Evolutionary conservation across 2,797 vertebrate species (phyloP), one percentile per base, ranked within the genome.

Genomic region (Chiroxiphia lanceolata): DNA sequence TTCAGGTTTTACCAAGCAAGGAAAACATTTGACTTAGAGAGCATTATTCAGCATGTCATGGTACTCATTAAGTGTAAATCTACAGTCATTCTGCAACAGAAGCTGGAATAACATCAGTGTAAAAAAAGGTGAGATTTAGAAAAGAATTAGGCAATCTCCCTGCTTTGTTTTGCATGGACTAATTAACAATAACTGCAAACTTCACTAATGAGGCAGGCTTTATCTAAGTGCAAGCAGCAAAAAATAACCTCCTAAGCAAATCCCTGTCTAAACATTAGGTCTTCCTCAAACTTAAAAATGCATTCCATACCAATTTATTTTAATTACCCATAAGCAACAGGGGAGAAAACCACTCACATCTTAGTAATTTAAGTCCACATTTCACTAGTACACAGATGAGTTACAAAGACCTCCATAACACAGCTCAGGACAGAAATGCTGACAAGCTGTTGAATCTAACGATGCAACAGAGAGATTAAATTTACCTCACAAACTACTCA

Each of bases 221-320:
- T 71, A 78, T 76, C 74, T 22, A 94, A 93, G 65, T 2, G 13
- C 36, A 88, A 94, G 45, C 51, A 64, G 64, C 86, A 83, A 90
- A 84, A 81, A 68, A 1, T 34, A 94, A 80, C 31, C n/a, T 95
- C 75, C 88, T 65, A 79, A 92, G 71, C 47, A 86, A 95, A 77
- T 89, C 91, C 74, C 93, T 50, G 10, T 67, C 77, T 84, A 69
- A 89, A 94, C 65, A 89, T 93, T 84, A 91, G 68, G 34, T 76
- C 81, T 89, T 92, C 83, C 86, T 94, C 83, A 77, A 91, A 94
- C 60, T 84, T 94, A 87, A 95, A 94, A 89, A 92, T 38, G 34
- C 47, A 79, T 92, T 93, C 82, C 79, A 82, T 70, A 69, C 17
- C 69, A 83, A 93, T 92, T 93, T 90, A 91, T 95, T 93, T 92